phyloP scores from a whole-genome alignment of 2,888 invertebrate species.

The Antheraea yamamai region DNA sequence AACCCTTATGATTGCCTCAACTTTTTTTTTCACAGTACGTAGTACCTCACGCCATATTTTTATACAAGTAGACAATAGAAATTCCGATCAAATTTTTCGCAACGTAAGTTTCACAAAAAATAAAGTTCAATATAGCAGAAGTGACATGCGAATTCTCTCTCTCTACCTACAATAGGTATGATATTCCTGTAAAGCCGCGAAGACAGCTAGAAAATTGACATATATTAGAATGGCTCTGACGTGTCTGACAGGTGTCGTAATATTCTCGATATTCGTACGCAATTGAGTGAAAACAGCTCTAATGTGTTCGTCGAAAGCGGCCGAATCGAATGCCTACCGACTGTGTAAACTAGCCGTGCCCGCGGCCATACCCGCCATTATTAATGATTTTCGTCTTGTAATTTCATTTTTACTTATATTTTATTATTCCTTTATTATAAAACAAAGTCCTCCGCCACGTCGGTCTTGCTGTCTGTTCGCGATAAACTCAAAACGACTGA shows the following conservation, averaged over 20 bases:
- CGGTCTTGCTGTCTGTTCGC: too few species aligned
- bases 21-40: too few species aligned
- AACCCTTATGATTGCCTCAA: too few species aligned
- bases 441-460: too few species aligned
- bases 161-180: not conserved
- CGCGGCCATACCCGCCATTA: too few species aligned
- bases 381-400: too few species aligned
- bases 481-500: too few species aligned
- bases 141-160: not conserved
- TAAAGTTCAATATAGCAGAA: not conserved
- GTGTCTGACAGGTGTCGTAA: conserved; percentile 51
- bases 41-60: not conserved
- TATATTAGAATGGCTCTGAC: conserved; percentile 42
- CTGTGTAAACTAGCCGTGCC: conserved; percentile 3
- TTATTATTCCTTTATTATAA: too few species aligned
- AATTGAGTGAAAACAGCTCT: conserved; percentile 49
- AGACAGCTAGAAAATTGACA: conserved; percentile 24
- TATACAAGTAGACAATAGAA: not conserved
- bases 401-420: too few species aligned
- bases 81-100: not conserved
- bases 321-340: conserved; percentile 29
- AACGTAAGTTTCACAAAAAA: not conserved
- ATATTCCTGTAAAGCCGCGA: conserved; percentile 1
- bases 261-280: conserved; percentile 46
- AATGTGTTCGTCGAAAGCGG: conserved; percentile 31